These are phyloP conservation scores for Eidolon dupreanum DNA, from an alignment of 2,797 vertebrate genomes.

Conservation along the genomic window DNA sequence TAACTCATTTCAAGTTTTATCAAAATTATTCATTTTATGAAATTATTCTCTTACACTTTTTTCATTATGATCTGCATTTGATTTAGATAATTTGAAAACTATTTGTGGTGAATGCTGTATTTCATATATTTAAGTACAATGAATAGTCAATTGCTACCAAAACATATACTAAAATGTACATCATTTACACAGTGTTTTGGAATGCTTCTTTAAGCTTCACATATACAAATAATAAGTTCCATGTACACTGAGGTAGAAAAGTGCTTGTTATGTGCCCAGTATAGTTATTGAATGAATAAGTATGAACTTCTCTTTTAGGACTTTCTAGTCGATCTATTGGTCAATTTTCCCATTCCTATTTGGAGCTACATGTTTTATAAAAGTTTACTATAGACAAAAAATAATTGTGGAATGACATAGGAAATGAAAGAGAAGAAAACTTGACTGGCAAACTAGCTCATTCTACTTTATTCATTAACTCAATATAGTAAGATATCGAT, in stretches of 20 bases:
- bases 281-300: background rate
- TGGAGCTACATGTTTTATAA: background rate
- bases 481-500: background rate
- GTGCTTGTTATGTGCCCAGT: background rate
- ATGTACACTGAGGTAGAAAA: background rate
- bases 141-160: background rate
- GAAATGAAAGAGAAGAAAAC: background rate
- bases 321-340: background rate
- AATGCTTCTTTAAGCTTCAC: background rate
- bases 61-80: background rate
- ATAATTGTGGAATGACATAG: background rate
- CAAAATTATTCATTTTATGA: background rate
- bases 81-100: background rate
- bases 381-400: background rate
- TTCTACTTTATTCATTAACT: background rate
- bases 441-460: background rate
- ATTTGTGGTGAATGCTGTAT: background rate
- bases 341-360: background rate
- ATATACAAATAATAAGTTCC: background rate
- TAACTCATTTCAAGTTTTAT: background rate
- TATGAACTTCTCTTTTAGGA: background rate
- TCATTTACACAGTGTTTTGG: background rate
- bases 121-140: background rate
- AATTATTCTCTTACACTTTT: background rate
- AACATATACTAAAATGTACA: background rate